phyloP scores from a whole-genome alignment of 2,888 invertebrate species.

The Chironomus tentans region DNA sequence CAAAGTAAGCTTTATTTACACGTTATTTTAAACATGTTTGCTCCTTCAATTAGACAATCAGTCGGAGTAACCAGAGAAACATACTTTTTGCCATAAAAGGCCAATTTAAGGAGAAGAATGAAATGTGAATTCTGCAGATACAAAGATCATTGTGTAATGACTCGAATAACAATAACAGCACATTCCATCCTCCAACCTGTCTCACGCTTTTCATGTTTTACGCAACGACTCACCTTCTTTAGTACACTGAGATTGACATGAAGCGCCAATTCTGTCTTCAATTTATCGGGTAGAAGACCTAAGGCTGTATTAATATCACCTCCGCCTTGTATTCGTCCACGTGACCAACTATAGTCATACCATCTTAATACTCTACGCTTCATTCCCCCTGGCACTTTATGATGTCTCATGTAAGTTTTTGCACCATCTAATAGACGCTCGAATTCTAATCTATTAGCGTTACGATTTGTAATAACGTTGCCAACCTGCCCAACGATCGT shows the following conservation, averaged over 20 bases:
- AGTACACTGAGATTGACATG: slow-evolving; percentile 92
- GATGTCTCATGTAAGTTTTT: slow-evolving; percentile 95
- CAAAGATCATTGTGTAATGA: neutral
- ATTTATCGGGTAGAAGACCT: slow-evolving; percentile 86
- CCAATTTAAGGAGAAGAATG: neutral
- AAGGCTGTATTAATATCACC: slow-evolving; percentile 93
- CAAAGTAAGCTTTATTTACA: too few relatives aligned
- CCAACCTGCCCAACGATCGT: slow-evolving; percentile 97
- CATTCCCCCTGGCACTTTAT: slow-evolving; percentile 92
- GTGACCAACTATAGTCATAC: slow-evolving; percentile 98
- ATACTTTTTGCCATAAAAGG: too few relatives aligned
- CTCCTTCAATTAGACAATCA: too few relatives aligned
- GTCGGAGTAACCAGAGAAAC: too few relatives aligned
- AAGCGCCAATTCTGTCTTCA: slow-evolving; percentile 91
- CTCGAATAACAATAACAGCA: neutral
- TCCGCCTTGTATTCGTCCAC: slow-evolving; percentile 90
- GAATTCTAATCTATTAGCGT: slow-evolving; percentile 91
- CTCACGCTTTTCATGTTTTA: neutral
- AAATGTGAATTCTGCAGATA: neutral
- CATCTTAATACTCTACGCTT: slow-evolving; percentile 90
- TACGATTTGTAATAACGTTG: slow-evolving; percentile 94
- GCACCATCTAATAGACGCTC: slow-evolving; percentile 91
- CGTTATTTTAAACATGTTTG: too few relatives aligned
- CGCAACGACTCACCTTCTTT: slow-evolving; percentile 60
- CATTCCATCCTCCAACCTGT: too few relatives aligned